Base-by-base conservation (phyloP, 2,113 vertebrate genomes). In the Dicerorhinus sumatrensis region DNA sequence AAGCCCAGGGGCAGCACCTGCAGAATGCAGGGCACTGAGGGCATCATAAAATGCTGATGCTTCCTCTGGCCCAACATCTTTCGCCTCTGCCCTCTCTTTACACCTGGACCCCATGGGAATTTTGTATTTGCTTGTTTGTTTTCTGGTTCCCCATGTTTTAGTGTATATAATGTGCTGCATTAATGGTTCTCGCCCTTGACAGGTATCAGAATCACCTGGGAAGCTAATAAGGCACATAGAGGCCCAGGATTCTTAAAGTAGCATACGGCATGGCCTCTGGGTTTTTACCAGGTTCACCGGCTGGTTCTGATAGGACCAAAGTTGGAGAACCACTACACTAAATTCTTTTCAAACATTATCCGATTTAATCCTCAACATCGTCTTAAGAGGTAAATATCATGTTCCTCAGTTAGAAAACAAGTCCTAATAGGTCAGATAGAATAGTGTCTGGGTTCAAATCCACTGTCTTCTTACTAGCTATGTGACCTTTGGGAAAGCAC, bases 361-460 rank as follows among this genome's bases (percentile, higher is more conserved):
- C 46, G 60, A 16, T 29, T 56, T 79, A 79, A 95, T 87, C 76
- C 36, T 90, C 86, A 88, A 1, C 8, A 31, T 7, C 62, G 4
- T 54, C 85, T 87, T 56, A 63, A 62, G 16, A 81, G 29, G 48
- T 16, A 72, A 81, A 36, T 72, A 81, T 3, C 42, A 46, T 58
- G 69, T 89, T 81, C 42, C 46, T 72, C 18, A 9, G 48, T 29
- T 75, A 62, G 36, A 83, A 86, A 89, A 69, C 10, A 73, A 58
- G 56, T 5, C n/a, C 31, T 62, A 72, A 36, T 51, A 33, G 13
- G 23, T 12, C 56, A 76, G 29, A 25, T 0, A 60, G 21, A 65
- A 83, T 18, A 56, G 46, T n/a, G 72, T 94, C 76, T 96, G 14
- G 8, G 11, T 94, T 97, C 67, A 91, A 91, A 84, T 82, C 62